Conservation (phyloP, 2,888 invertebrate species). For the Rapana venosa region DNA sequence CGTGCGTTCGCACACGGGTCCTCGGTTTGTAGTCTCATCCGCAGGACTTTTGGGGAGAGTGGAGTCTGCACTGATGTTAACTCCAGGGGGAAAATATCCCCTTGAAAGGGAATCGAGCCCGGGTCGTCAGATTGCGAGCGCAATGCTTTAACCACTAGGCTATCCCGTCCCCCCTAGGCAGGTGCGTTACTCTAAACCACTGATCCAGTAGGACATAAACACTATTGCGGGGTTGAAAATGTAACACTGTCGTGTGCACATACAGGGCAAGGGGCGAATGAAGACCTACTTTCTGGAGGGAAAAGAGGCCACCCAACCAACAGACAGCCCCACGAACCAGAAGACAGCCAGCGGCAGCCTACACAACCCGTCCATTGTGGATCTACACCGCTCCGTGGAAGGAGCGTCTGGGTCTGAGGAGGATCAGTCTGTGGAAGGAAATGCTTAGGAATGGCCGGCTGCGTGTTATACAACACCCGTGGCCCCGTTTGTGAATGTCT, state of each 20-base stretch:
- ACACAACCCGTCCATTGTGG: not conserved
- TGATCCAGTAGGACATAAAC: too few relatives aligned
- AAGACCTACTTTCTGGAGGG: constrained; percentile 68
- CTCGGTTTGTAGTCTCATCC: too few relatives aligned
- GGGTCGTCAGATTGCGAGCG: too few relatives aligned
- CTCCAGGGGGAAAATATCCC: too few relatives aligned
- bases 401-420: not conserved
- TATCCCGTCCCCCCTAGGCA: too few relatives aligned
- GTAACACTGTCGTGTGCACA: not conserved
- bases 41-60: too few relatives aligned
- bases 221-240: not conserved
- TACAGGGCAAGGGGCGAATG: constrained; percentile 69
- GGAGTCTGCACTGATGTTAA: too few relatives aligned
- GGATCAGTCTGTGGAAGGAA: not conserved
- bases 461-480: not conserved
- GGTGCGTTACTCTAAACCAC: too few relatives aligned
- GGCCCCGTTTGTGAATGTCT: not conserved
- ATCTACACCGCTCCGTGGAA: not conserved
- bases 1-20: too few relatives aligned
- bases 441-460: not conserved
- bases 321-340: not conserved
- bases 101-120: too few relatives aligned
- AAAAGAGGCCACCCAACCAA: constrained; percentile 27
- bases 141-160: too few relatives aligned
- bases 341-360: too few relatives aligned